Evolutionary conservation across 2,113 vertebrate species (phyloP).

Genomic region (Mesocricetus auratus): DNA sequence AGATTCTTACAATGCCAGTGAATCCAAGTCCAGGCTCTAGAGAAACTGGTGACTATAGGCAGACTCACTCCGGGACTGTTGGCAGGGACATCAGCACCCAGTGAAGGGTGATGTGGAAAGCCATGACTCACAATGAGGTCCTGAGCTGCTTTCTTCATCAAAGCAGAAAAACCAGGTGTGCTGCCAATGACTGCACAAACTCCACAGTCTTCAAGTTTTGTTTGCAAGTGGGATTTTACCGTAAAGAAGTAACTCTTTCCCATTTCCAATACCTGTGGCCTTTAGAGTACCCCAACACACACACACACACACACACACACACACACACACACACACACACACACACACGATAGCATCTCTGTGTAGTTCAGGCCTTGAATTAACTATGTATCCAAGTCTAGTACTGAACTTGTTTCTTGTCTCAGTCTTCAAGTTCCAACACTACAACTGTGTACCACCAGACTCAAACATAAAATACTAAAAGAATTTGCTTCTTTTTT

Average conservation of each 20-base stretch:
- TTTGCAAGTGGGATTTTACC: slow-evolving; percentile 34
- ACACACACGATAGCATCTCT: background rate
- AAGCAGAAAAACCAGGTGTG: slow-evolving; percentile 74
- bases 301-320: too few relatives aligned
- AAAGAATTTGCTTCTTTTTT: background rate
- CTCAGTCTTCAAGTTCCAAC: background rate
- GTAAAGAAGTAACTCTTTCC: slow-evolving; percentile 48
- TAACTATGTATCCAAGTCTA: background rate
- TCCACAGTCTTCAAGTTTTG: background rate
- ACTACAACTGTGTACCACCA: background rate
- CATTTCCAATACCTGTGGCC: slow-evolving; percentile 12
- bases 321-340: background rate
- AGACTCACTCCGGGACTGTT: background rate
- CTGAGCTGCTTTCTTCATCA: slow-evolving; percentile 64
- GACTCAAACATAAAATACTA: background rate
- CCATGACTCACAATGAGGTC: slow-evolving; percentile 54
- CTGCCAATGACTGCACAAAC: slow-evolving; percentile 2
- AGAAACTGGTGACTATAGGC: slow-evolving; percentile 40
- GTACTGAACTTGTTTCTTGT: background rate
- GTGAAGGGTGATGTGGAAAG: slow-evolving; percentile 27
- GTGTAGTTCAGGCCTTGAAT: background rate
- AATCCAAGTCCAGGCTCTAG: slow-evolving; percentile 11
- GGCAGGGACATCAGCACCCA: slow-evolving; percentile 7
- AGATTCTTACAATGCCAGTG: background rate
- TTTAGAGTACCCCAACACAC: background rate